These are phyloP conservation scores for Psilopsiagon aymara DNA, from an alignment of 2,113 vertebrate genomes.

Conservation along the genomic window DNA sequence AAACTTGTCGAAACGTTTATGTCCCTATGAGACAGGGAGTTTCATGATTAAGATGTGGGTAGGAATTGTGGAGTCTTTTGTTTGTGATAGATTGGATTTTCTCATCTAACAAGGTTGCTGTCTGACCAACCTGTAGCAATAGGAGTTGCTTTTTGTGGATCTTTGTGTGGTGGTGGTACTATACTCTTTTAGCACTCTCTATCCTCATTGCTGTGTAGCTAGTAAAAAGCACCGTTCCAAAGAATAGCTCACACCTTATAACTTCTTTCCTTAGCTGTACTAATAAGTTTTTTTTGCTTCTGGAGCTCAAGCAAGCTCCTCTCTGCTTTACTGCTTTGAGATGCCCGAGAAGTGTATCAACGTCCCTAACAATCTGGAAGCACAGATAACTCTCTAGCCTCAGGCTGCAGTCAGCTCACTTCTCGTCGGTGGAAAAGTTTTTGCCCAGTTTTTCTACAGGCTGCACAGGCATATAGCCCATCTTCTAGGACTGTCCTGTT, in stretches of 20 bases:
- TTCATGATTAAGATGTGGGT: not conserved
- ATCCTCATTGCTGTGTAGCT: not conserved
- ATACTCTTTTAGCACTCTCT: accelerated
- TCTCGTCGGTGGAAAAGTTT: not conserved
- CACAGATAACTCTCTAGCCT: not conserved
- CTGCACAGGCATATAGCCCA: not conserved
- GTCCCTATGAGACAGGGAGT: not conserved
- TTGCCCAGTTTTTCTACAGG: not conserved
- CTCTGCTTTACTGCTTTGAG: not conserved
- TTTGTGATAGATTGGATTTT: not conserved
- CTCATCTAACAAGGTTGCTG: not conserved
- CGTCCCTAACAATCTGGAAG: not conserved
- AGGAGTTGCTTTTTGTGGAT: not conserved
- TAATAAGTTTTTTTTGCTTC: not conserved
- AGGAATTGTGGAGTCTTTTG: not conserved
- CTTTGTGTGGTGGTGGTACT: not conserved
- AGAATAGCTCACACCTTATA: not conserved
- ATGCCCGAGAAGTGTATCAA: not conserved
- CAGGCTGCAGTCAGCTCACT: not conserved
- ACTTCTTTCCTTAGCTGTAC: not conserved
- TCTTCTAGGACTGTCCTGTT: not conserved
- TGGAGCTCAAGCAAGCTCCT: not conserved
- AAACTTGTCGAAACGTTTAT: not conserved
- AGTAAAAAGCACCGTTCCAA: not conserved
- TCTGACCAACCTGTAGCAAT: not conserved